A percentile compares a stretch with the other conserved stretches of the same genome.
Evolutionary conservation across 92 coral and sea anemone species (phyloP).

Genomic region (Pocillopora grandis): DNA sequence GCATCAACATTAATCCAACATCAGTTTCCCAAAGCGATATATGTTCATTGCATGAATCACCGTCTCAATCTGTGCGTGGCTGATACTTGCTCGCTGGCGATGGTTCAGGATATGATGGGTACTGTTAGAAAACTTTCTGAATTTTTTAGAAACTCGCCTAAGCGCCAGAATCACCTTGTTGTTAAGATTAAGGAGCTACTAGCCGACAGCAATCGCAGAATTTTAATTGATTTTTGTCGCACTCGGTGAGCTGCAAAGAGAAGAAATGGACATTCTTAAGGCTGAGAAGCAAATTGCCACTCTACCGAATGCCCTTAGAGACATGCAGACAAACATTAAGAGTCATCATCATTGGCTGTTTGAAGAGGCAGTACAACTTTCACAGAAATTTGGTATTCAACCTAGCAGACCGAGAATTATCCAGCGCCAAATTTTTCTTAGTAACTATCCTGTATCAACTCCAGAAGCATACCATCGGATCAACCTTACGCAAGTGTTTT

Average conservation of each 20-base stretch:
- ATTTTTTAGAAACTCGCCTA: conserved; percentile 44
- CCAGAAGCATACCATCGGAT: conserved; percentile 53
- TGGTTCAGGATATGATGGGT: conserved; percentile 54
- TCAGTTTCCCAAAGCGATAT: conserved; percentile 44
- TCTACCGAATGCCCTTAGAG: conserved; percentile 34
- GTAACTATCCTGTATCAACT: conserved; percentile 50
- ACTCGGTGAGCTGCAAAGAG: conserved; percentile 46
- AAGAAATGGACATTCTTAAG: conserved; percentile 46
- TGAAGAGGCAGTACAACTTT: conserved; percentile 59
- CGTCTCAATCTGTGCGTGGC: conserved; percentile 60
- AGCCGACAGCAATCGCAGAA: conserved; percentile 37
- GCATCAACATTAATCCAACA: conserved; percentile 46
- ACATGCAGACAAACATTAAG: conserved; percentile 47
- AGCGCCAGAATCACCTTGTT: conserved; percentile 46
- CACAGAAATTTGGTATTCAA: conserved; percentile 46
- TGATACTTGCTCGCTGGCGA: conserved; percentile 43
- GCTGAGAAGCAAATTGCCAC: conserved; percentile 46
- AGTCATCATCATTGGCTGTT: conserved; percentile 48
- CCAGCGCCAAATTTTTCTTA: conserved; percentile 48
- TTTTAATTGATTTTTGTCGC: conserved; percentile 29
- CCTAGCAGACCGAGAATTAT: conserved; percentile 51
- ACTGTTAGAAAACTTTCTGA: conserved; percentile 48
- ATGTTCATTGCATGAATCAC: conserved; percentile 53
- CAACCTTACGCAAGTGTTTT: conserved; percentile 54
- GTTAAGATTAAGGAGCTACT: conserved; percentile 28